Conservation (phyloP, 2,888 invertebrate species). For the Phymatocera aterrima region DNA sequence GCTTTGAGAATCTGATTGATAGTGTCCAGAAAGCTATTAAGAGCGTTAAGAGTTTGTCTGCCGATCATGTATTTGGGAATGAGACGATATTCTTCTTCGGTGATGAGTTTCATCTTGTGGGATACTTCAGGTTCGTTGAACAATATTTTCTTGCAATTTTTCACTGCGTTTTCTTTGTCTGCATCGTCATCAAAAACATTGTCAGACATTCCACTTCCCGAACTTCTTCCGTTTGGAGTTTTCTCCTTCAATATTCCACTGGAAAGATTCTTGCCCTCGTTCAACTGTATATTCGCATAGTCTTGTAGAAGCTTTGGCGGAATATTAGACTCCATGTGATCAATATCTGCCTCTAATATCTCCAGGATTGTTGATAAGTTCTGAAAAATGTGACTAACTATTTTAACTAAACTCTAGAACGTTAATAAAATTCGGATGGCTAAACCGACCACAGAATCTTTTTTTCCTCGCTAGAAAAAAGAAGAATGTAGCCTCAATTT, state of each 20-base stretch:
- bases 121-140: slow-evolving; percentile 61
- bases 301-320: slow-evolving; percentile 56
- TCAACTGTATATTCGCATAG: slow-evolving; percentile 18
- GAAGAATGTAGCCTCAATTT: too few species aligned
- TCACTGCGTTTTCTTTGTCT: slow-evolving; percentile 47
- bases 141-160: slow-evolving; percentile 64
- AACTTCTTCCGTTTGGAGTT: background rate
- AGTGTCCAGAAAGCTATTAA: slow-evolving; percentile 61
- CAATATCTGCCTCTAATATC: slow-evolving; percentile 55
- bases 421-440: too few species aligned
- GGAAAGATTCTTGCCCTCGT: background rate
- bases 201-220: background rate
- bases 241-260: background rate
- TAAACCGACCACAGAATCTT: too few species aligned
- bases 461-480: too few species aligned
- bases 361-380: slow-evolving; percentile 49
- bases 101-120: slow-evolving; percentile 54
- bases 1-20: slow-evolving; percentile 65
- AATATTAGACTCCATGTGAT: slow-evolving; percentile 60
- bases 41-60: slow-evolving; percentile 58
- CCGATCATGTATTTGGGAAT: slow-evolving; percentile 70
- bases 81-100: slow-evolving; percentile 59
- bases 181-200: slow-evolving; percentile 34
- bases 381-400: slow-evolving; percentile 40
- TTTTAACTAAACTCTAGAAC: too few species aligned